Evolutionary conservation across 2,113 vertebrate species (phyloP), one percentile per base, ranked within the genome.

Genomic region (Neopipo cinnamomea): DNA sequence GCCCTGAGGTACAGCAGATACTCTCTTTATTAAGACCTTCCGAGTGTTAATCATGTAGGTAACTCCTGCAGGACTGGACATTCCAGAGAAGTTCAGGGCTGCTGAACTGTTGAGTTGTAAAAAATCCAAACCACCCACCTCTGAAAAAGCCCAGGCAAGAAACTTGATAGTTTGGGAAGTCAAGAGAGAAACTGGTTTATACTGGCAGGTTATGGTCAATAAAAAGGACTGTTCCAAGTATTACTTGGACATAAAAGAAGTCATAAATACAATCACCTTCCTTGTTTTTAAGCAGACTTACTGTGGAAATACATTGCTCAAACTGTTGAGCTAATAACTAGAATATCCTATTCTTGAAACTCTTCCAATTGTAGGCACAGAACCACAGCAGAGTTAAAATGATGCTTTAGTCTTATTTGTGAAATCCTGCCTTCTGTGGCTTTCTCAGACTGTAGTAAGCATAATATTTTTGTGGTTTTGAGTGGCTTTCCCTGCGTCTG

Each of bases 401-500:
- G 24, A n/a, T 86, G 75, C 68, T 85, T 61, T 55, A 81, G 30
- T 63, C 62, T 76, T 59, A 33, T 30, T 86, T 95, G 44, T 91
- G 76, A 68, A 83, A 80, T 33, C 28, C 41, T 79, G 33, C 56
- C 50, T 89, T 68, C 22, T 87, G 30, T 71, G 49, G 46, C 30
- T 86, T 84, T 52, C 79, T 86, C 44, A 70, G 31, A 65, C 41
- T 37, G 44, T 7, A 72, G 52, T 50, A 78, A 75, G 78, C 41
- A 37, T 55, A 77, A 23, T 63, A 59, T 47, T 94, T 88, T 37
- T 86, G 89, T 94, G 73, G 39, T 93, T 87, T 95, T 85, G 65
- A 86, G 61, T 91, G n/a, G 42, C 25, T 88, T 88, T 88, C 37
- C 19, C 14, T 23, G 3, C 30, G 39, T 72, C 94, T 87, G 89